Evolutionary conservation across 2,797 vertebrate genomes (phyloP).

Genomic region (Staurois parvus): DNA sequence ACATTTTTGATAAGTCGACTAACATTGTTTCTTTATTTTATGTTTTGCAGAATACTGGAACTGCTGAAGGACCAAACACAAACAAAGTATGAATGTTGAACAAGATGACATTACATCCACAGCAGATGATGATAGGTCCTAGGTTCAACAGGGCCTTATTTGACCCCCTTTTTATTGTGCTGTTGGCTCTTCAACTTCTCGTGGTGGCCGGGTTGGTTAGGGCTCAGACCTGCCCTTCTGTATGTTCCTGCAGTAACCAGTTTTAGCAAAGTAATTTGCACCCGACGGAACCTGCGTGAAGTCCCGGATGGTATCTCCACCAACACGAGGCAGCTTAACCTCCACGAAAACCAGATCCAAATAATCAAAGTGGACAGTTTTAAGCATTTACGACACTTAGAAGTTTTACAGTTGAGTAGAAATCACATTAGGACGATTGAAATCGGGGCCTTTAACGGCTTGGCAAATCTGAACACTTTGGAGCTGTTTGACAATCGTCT

Average conservation of each 20-base stretch:
- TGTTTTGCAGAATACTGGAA: conserved; percentile 76
- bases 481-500: conserved; percentile 99
- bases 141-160: conserved; percentile 99
- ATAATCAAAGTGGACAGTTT: conserved; percentile 99
- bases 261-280: conserved; percentile 99
- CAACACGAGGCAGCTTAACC: conserved; percentile 96
- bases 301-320: conserved; percentile 98
- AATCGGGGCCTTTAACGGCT: conserved; percentile 98
- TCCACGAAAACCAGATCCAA: conserved; percentile 98
- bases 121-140: conserved; percentile 99
- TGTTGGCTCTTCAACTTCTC: conserved; percentile 97
- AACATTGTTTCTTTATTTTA: background rate
- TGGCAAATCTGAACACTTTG: conserved; percentile 97
- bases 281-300: conserved; percentile 93
- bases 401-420: conserved; percentile 97
- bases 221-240: conserved; percentile 97
- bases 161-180: conserved; percentile 98
- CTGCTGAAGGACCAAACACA: conserved; percentile 88
- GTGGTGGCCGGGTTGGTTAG: conserved; percentile 97
- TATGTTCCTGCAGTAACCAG: conserved; percentile 99
- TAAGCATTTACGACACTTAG: conserved; percentile 96
- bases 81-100: conserved; percentile 99
- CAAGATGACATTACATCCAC: conserved; percentile 99
- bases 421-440: conserved; percentile 99
- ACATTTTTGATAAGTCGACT: background rate